These are phyloP conservation scores for Phoeniculus purpureus DNA, from an alignment of 2,797 vertebrate species.

Conservation along the genomic window DNA sequence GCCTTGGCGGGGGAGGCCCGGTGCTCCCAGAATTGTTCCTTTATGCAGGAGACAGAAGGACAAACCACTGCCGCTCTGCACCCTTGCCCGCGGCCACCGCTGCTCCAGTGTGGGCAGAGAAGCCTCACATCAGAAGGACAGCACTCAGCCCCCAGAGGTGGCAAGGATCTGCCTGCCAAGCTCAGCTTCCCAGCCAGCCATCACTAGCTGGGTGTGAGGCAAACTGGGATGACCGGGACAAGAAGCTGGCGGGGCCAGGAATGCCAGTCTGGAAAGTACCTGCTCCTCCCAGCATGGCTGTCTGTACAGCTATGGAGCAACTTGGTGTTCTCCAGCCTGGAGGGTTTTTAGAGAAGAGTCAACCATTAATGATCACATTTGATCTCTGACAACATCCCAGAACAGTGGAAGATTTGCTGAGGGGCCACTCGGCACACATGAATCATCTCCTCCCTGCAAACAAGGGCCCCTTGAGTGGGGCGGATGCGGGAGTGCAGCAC, in stretches of 20 bases:
- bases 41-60: slow-evolving; percentile 43
- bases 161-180: neutral
- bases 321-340: neutral
- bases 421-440: slow-evolving; percentile 30
- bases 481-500: neutral
- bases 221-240: neutral
- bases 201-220: neutral
- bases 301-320: neutral
- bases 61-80: neutral
- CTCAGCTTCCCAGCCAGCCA: neutral
- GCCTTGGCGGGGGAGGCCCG: neutral
- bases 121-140: neutral
- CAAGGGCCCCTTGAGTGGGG: slow-evolving; percentile 63
- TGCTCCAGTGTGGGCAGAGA: neutral
- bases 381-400: slow-evolving; percentile 16
- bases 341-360: slow-evolving; percentile 13
- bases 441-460: slow-evolving; percentile 65
- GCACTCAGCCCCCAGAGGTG: accelerated
- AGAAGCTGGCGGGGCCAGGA: neutral
- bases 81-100: neutral
- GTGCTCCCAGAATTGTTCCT: slow-evolving; percentile 77
- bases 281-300: neutral
- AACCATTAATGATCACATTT: slow-evolving; percentile 12
- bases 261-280: neutral
- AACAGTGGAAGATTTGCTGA: slow-evolving; percentile 59